Evolutionary conservation across 1,140 invertebrate species (phyloP).

Genomic region (Pseudomyrmex cubaensis): DNA sequence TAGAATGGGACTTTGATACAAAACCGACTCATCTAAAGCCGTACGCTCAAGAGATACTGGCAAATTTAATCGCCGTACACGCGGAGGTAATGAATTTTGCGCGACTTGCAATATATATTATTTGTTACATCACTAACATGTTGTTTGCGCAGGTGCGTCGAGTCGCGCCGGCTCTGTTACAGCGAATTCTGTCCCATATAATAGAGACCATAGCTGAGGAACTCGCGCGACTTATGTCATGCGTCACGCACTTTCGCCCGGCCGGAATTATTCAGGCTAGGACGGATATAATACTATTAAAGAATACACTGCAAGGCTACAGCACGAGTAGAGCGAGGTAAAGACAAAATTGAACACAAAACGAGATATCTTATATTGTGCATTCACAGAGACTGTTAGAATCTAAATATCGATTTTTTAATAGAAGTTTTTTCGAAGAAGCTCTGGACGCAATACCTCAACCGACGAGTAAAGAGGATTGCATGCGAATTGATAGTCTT

Average conservation of each 20-base stretch:
- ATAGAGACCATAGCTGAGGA: constrained; percentile 97
- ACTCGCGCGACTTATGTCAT: constrained; percentile 93
- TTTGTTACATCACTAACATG: constrained; percentile 25
- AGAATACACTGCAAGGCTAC: constrained; percentile 85
- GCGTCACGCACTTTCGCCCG: constrained; percentile 89
- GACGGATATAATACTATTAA: constrained; percentile 87
- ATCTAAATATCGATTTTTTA: constrained; percentile 16
- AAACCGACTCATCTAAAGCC: constrained; percentile 92
- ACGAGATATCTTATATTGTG: background rate
- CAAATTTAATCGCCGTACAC: constrained; percentile 96
- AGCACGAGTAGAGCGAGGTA: constrained; percentile 86
- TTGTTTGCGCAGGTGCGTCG: constrained; percentile 88
- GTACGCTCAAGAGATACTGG: constrained; percentile 96
- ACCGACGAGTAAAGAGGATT: constrained; percentile 83
- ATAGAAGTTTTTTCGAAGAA: constrained; percentile 87
- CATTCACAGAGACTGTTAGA: background rate
- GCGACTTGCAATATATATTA: background rate
- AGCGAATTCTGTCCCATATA: constrained; percentile 92
- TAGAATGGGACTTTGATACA: constrained; percentile 93
- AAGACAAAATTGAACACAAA: constrained; percentile 58
- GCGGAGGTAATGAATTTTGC: constrained; percentile 89
- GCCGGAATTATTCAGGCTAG: constrained; percentile 89
- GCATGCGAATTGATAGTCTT: constrained; percentile 78
- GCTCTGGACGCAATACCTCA: constrained; percentile 87
- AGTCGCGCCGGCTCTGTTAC: constrained; percentile 91